phyloP scores from a whole-genome alignment of 2,888 invertebrate species.

The Yponomeuta plumbellus region DNA sequence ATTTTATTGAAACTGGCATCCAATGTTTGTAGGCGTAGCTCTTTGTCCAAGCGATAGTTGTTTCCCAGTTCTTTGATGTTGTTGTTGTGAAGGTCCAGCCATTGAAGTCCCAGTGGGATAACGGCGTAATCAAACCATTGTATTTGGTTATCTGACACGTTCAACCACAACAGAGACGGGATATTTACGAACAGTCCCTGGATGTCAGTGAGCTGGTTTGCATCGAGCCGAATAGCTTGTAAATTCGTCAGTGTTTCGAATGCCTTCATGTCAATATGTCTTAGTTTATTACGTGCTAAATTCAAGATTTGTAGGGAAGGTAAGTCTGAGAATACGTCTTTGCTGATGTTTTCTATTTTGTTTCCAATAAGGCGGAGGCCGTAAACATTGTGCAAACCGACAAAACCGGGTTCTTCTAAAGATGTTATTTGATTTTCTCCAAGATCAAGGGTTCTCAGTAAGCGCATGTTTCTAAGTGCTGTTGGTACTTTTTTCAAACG shows the following conservation, averaged over 20 bases:
- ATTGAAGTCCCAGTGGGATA: conserved; percentile 88
- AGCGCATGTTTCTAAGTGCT: conserved; percentile 89
- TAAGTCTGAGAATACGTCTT: conserved; percentile 85
- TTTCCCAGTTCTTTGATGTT: conserved; percentile 87
- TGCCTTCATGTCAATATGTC: conserved; percentile 85
- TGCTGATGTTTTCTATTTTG: conserved; percentile 87
- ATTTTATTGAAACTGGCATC: conserved; percentile 95
- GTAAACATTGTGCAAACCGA: conserved; percentile 89
- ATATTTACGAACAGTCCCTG: conserved; percentile 90
- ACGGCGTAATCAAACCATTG: conserved; percentile 92
- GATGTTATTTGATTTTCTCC: conserved; percentile 92
- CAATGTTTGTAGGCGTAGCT: conserved; percentile 86
- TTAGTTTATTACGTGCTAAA: conserved; percentile 89
- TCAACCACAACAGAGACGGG: conserved; percentile 89
- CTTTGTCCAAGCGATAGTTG: conserved; percentile 81
- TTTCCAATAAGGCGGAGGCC: conserved; percentile 93
- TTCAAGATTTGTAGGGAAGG: conserved; percentile 91
- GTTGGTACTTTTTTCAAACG: conserved; percentile 86
- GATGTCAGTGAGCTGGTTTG: conserved; percentile 88
- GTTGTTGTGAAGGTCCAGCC: conserved; percentile 94
- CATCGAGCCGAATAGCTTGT: conserved; percentile 91
- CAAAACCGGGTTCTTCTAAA: conserved; percentile 88
- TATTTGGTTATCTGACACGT: conserved; percentile 93
- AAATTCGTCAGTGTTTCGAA: conserved; percentile 87
- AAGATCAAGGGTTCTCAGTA: conserved; percentile 91